Percentiles rank a stretch among this genome's conserved stretches.
These are phyloP conservation scores for Gymnocypris eckloni DNA, from an alignment of 2,797 vertebrate species.

Conservation along the genomic window DNA sequence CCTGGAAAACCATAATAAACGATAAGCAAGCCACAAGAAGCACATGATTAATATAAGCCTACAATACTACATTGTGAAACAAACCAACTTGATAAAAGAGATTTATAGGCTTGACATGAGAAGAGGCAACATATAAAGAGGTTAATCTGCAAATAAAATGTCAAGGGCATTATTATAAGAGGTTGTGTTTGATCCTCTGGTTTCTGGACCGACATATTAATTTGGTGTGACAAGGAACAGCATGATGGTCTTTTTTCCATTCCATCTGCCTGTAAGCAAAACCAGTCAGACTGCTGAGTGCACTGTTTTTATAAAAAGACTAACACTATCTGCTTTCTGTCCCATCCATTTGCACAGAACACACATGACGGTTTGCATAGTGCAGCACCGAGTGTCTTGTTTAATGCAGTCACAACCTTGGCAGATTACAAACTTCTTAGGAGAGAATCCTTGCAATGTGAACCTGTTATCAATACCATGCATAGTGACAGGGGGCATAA, in stretches of 20 bases:
- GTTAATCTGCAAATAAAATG: background rate
- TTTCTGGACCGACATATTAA: background rate
- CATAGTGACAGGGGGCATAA: slow-evolving; percentile 28
- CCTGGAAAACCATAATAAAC: background rate
- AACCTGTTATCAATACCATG: slow-evolving; percentile 62
- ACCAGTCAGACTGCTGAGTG: slow-evolving; percentile 65
- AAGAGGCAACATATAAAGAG: background rate
- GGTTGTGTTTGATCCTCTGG: slow-evolving; percentile 6
- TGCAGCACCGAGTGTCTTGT: slow-evolving; percentile 51
- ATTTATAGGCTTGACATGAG: background rate
- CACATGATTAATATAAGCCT: background rate
- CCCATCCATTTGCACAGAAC: slow-evolving; percentile 15
- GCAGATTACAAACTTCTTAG: slow-evolving; percentile 38
- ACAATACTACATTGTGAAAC: background rate
- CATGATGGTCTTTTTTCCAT: background rate
- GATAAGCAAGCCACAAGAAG: background rate
- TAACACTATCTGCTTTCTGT: slow-evolving; percentile 53
- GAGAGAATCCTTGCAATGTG: slow-evolving; percentile 63
- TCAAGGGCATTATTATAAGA: background rate
- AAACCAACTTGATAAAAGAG: background rate
- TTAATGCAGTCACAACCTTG: slow-evolving; percentile 61
- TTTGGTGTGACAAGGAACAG: background rate
- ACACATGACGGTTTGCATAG: background rate
- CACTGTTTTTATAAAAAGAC: slow-evolving; percentile 78
- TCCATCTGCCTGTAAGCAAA: slow-evolving; percentile 64